Evolutionary conservation across 2,888 invertebrate genomes (phyloP).

Genomic region (Limnephilus marmoratus): DNA sequence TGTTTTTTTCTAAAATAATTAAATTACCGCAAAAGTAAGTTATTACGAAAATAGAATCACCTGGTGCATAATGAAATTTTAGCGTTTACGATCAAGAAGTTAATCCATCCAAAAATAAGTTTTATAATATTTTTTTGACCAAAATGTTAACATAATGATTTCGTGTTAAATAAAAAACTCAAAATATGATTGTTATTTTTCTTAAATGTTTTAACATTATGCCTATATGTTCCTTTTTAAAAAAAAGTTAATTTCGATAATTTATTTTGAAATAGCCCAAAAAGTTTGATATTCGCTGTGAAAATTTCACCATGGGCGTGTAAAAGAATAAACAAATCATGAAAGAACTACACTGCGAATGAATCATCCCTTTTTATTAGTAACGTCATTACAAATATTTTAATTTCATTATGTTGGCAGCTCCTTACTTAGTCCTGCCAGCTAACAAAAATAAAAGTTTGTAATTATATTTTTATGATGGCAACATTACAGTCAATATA

Average conservation of each 20-base stretch:
- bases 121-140: neutral
- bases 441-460: neutral
- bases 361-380: neutral
- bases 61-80: too few species aligned
- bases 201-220: neutral
- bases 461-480: neutral
- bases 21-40: too few species aligned
- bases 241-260: neutral
- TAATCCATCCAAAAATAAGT: constrained; percentile 44
- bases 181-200: neutral
- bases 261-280: neutral
- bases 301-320: too few species aligned
- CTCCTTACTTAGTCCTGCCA: neutral
- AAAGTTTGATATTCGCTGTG: neutral
- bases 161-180: neutral
- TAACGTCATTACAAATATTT: neutral
- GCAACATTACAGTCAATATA: neutral
- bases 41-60: too few species aligned
- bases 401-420: neutral
- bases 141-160: neutral
- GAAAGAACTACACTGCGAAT: neutral
- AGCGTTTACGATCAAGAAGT: neutral
- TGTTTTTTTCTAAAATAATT: too few species aligned
- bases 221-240: neutral
- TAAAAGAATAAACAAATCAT: too few species aligned